Evolutionary conservation across 2,888 invertebrate genomes (phyloP), one percentile per base, ranked within the genome.

Genomic region (Apamea monoglypha): DNA sequence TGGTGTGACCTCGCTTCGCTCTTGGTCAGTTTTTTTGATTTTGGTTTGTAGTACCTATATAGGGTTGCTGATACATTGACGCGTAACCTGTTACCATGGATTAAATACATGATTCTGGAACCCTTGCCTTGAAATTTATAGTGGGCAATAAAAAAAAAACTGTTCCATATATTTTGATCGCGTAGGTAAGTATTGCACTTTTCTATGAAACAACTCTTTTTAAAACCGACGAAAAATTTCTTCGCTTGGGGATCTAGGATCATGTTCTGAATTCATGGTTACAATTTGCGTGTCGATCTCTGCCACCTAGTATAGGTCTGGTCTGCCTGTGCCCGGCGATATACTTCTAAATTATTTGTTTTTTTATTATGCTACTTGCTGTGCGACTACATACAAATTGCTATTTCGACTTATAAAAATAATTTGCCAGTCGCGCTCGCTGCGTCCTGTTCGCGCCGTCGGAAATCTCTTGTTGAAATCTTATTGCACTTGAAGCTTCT

Each of bases 401-500:
- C 7, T n/a, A 36, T 81, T 66, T 64, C 5, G 44, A 21, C 8
- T 0, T 50, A 29, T 18, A n/a, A 53, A 56, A 74, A 53, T 44
- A 21, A 16, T 40, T 50, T 44, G 16, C 29, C 71, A 74, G 18
- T 50, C 47, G 18, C 40, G 40, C n/a, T 64, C 29, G 8, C 8
- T 63, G 21, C 32, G 40, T 56, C 50, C 29, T 64, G 47, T 40
- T 32, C 16, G n/a, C 2, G 32, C 44, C 44, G 59, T 83, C 59
- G 59, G 50, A 71, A 77, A 85, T 80, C 61, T 75, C 56, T 81
- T 70, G 64, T 77, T 73, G 74, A 71, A 78, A 59, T 76, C 25
- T 69, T 68, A 76, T 40, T 61, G 69, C 78, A 81, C 53, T 29
- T 75, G 53, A 32, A 74, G 53, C 69, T 74, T 69, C 66, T 76